Evolutionary conservation across 1,140 invertebrate genomes (phyloP).

Genomic region (Drosophila eugracilis): DNA sequence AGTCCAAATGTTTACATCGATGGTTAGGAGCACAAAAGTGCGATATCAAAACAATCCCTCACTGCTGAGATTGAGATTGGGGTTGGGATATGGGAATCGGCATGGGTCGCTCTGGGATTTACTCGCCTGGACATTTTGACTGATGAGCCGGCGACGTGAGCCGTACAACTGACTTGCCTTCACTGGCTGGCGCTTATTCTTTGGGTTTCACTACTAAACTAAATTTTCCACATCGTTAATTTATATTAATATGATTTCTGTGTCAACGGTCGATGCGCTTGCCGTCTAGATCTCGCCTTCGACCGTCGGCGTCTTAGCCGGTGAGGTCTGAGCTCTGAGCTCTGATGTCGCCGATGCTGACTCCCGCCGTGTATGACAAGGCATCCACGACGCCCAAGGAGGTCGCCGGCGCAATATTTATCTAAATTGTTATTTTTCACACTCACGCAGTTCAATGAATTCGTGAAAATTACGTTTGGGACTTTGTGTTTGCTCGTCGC

Average conservation of each 20-base stretch:
- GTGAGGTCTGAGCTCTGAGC: not conserved
- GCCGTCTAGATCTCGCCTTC: constrained; percentile 53
- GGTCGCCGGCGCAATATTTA: constrained; percentile 84
- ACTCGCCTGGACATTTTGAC: constrained; percentile 72
- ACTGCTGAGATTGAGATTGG: constrained; percentile 33
- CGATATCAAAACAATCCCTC: constrained; percentile 67
- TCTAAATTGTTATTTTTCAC: constrained; percentile 85
- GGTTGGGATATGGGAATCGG: constrained; percentile 27
- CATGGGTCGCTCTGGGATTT: constrained; percentile 63
- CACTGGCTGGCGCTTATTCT: constrained; percentile 25
- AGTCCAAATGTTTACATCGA: constrained; percentile 24
- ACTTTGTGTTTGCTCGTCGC: constrained; percentile 79
- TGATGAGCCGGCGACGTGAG: constrained; percentile 78
- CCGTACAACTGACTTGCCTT: constrained; percentile 37
- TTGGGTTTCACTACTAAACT: constrained; percentile 84
- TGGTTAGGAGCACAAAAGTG: constrained; percentile 1
- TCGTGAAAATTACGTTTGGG: constrained; percentile 85
- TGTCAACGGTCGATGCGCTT: constrained; percentile 77
- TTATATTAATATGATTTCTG: constrained; percentile 85
- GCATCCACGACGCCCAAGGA: constrained; percentile 65
- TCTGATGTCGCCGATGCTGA: constrained; percentile 20
- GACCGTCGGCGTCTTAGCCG: constrained; percentile 1
- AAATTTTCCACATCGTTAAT: constrained; percentile 85
- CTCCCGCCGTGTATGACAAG: constrained; percentile 52
- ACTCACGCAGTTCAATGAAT: constrained; percentile 85